Evolutionary conservation across 2,797 vertebrate species (phyloP).

Genomic region (Clarias laeviceps): DNA sequence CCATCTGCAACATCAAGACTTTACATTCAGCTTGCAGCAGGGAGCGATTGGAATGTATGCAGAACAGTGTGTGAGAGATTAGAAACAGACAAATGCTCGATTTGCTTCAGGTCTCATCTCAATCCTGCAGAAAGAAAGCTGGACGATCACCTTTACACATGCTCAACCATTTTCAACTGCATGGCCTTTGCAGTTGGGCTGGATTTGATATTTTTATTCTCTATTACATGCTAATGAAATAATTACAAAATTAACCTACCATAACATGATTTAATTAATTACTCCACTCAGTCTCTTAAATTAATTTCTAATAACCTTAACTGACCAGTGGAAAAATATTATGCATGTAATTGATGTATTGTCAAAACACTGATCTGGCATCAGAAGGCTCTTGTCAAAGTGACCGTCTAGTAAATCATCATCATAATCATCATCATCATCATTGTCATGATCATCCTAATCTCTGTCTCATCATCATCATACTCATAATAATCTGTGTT

Average conservation of each 20-base stretch:
- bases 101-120: conserved; percentile 27
- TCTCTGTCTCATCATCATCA: not conserved
- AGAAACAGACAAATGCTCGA: conserved; percentile 31
- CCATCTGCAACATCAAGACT: conserved; percentile 55
- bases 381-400: conserved; percentile 48
- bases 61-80: conserved; percentile 19
- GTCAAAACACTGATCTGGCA: conserved; percentile 2
- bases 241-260: not conserved
- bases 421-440: conserved; percentile 36
- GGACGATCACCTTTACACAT: conserved; percentile 57
- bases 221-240: conserved; percentile 16
- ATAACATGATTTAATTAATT: conserved; percentile 16
- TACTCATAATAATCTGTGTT: not conserved
- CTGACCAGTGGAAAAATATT: not conserved
- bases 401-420: conserved; percentile 52
- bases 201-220: conserved; percentile 5
- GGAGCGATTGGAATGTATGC: conserved; percentile 46
- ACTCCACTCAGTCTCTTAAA: not conserved
- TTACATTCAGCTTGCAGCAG: conserved; percentile 45
- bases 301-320: conserved; percentile 12
- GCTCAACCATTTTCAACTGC: conserved; percentile 30
- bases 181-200: conserved; percentile 4
- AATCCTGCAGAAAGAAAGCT: conserved; percentile 41
- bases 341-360: conserved; percentile 13
- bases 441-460: conserved; percentile 10